Evolutionary conservation across 2,888 invertebrate species (phyloP), one percentile per base, ranked within the genome.

Genomic region (Agrilus cyanescens): DNA sequence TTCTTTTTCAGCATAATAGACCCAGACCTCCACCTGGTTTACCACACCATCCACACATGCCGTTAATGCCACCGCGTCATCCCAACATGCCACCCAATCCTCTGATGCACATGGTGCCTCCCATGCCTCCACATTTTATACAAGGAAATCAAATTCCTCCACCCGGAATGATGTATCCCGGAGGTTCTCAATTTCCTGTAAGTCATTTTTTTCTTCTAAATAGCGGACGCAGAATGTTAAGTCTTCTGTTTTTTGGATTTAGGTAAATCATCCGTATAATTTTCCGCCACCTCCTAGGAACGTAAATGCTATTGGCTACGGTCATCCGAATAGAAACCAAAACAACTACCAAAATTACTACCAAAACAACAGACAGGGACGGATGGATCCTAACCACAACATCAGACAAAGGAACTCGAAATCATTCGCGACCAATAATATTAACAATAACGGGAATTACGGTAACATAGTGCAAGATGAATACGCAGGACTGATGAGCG

Each of bases 401-500:
- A 13, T 40, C 8, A 15, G 45, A 14, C 40, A 38, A 67, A 63
- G 44, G 67, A 68, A 41, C 67, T 58, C 70, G 12, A 71, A 71
- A 12, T 39, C 68, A 57, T 70, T 13, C 71, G 71, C n/a, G 69
- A 68, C 0, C 68, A 57, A 6, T 70, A 71, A 41, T 70, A 71
- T 36, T 69, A 70, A 0, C 65, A 46, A 49, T 40, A 44, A 50
- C 7, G 48, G 51, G 31, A 44, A 47, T 13, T 37, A 55, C 44
- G 46, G 33, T 32, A 52, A 46, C 16, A 40, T 47, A 30, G 38
- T 43, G 25, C 56, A 69, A 47, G 89, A 91, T 57, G 86, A 87
- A 51, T 94, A 89, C 61, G 83, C 85, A 0, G 95, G 94, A 1
- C 71, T 97, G 10, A 97, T 98, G 97, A 87, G 87, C 12, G 78